Percentiles rank a stretch among this genome's conserved stretches.
phyloP scores from a whole-genome alignment of 2,797 vertebrate genomes.

The Paguma larvata region DNA sequence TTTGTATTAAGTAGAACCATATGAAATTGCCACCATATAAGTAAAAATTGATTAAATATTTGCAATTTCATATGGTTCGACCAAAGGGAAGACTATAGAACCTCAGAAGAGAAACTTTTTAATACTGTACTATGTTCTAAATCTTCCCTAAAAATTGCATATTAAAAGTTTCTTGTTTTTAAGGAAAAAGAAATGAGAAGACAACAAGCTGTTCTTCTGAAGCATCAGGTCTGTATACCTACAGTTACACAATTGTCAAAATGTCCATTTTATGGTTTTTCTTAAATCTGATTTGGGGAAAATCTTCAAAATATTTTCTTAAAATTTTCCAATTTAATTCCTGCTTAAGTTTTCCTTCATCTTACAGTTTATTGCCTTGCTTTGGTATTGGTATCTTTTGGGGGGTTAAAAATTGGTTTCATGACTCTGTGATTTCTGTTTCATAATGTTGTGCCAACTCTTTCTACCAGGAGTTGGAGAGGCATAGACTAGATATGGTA shows the following conservation, averaged over 20 bases:
- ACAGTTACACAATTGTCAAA: background rate
- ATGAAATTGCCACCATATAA: conserved; percentile 33
- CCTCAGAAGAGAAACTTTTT: conserved; percentile 1
- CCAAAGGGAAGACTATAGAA: conserved; percentile 43
- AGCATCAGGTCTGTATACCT: conserved; percentile 94
- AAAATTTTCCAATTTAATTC: conserved; percentile 81
- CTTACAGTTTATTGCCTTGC: conserved; percentile 92
- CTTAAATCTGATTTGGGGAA: conserved; percentile 67
- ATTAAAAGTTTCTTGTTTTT: conserved; percentile 84
- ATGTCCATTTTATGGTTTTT: conserved; percentile 69
- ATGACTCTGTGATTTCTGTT: conserved; percentile 96
- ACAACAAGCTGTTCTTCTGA: conserved; percentile 96
- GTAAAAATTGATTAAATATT: conserved; percentile 37
- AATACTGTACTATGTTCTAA: conserved; percentile 24
- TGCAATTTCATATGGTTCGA: conserved; percentile 22
- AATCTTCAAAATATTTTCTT: conserved; percentile 76
- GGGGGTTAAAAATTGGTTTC: conserved; percentile 91
- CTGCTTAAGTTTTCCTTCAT: conserved; percentile 84
- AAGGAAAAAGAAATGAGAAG: conserved; percentile 97
- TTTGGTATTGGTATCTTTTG: conserved; percentile 92
- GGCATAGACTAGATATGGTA: conserved; percentile 99
- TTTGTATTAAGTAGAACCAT: background rate
- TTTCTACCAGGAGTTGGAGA: conserved; percentile 99
- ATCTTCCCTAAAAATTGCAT: conserved; percentile 47
- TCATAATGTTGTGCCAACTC: conserved; percentile 98